A percentile compares a stretch with the other conserved stretches of the same genome.
Evolutionary conservation across 2,797 vertebrate species (phyloP).

Genomic region (Argya squamiceps): DNA sequence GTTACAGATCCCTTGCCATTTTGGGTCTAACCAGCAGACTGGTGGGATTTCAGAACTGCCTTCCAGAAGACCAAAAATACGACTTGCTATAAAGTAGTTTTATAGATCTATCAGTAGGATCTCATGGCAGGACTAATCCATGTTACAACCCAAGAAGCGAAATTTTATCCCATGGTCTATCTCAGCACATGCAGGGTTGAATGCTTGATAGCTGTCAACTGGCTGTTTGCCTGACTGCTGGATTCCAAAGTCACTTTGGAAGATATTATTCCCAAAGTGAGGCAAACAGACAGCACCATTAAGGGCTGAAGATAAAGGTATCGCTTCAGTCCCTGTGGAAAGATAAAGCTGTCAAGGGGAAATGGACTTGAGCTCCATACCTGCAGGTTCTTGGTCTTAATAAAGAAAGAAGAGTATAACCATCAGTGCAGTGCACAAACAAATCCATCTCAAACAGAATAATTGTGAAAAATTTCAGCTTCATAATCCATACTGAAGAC

Average conservation of each 20-base stretch:
- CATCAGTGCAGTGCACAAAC: background rate
- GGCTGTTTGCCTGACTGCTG: background rate
- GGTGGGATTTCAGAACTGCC: background rate
- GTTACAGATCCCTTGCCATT: background rate
- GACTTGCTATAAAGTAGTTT: background rate
- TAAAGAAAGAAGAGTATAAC: background rate
- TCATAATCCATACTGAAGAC: background rate
- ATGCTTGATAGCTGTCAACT: background rate
- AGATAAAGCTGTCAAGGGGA: background rate
- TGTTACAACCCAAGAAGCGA: background rate
- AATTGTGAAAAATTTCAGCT: background rate
- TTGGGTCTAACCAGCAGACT: background rate
- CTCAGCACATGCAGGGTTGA: background rate
- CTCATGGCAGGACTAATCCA: background rate
- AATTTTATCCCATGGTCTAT: accelerated
- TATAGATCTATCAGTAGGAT: background rate
- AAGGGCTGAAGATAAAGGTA: background rate
- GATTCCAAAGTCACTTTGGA: background rate
- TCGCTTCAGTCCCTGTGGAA: background rate
- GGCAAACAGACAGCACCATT: background rate
- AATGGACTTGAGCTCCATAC: background rate
- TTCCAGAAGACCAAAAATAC: background rate
- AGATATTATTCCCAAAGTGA: background rate
- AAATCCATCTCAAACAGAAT: background rate
- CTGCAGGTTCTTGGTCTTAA: background rate